Base-by-base conservation (phyloP, 2,888 invertebrate genomes). In the Eumacrocentrus americanus region DNA sequence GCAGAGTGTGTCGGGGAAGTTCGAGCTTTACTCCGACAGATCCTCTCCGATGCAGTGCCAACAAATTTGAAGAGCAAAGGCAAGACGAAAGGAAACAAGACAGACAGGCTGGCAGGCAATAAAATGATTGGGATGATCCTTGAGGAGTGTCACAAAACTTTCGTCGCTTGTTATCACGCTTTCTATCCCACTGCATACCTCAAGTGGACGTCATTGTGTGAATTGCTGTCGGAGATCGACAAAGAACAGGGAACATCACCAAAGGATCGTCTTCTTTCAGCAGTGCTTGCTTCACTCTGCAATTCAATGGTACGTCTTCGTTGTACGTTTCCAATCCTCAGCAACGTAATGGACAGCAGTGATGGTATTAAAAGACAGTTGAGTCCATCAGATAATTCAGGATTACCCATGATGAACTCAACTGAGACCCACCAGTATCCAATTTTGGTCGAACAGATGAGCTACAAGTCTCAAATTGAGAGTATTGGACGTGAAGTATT, bases 171-270 rank as follows among this genome's bases (percentile, higher is more conserved):
- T 76, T 98, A 95, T 75, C 95, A 97, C 80, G 95, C 95, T 0
- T 98, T 98, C 82, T 97, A 95, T 81, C 97, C 98, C 0, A 96
- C 95, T 0, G 92, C 94, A 0, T 90, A 89, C 55, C 83, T 97
- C 53, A 97, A 97, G 78, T 97, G 97, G 96, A 90, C 90, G 66
- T 92, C 93, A 73, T 83, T 98, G 0, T 95, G 95, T 78, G 92
- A 93, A 71, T 80, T 94, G 61, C 82, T 95, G n/a, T 84, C 85
- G 23, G 85, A 90, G 75, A 86, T 87, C 74, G 86, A 88, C 62
- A 89, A 88, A 81, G 82, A 83, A 60, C 76, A 80, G 60, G 80
- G 81, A 2, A 75, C 73, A 14, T 76, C 81, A n/a, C 79, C 81
- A 48, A 84, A 82, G 67, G 88, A 88, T 70, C 84, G 90, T 55